Evolutionary conservation across 2,797 vertebrate species (phyloP), one percentile per base, ranked within the genome.

Genomic region (Moxostoma hubbsi): DNA sequence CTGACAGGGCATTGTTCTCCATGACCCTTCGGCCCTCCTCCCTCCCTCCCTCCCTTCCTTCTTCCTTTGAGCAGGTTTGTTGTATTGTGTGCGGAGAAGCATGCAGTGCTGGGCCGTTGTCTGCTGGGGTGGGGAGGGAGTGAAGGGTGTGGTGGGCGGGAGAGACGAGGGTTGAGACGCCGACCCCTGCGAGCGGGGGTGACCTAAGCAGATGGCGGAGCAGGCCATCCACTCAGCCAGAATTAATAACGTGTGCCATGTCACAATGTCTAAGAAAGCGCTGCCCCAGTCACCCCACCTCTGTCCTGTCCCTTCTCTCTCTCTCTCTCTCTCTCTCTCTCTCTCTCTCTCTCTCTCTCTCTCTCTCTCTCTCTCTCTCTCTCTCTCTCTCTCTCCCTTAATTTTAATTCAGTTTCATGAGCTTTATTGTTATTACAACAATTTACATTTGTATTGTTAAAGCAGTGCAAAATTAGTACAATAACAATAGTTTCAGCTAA

Each of bases 171-270:
- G 61, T 24, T 80, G 49, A 75, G 92, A 95, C 89, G 94, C 95
- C 89, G 92, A 95, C 95, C 93, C 90, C 91, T 90, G 93, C 91
- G 91, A 93, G 94, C 87, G 93, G 89, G 92, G 92, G 94, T 95
- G 95, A 96, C 94, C 93, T 93, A 90, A 94, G 94, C 95, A 95
- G 95, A 96, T 95, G 94, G 94, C 93, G 91, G 91, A 92, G 93
- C 94, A 95, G 94, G 92, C 90, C 90, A 91, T 94, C 94, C 93
- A 90, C 90, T 94, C 93, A 95, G 93, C 94, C 94, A 93, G 93
- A 96, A 96, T 94, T 95, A 96, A 96, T 93, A 94, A 91, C 93
- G 93, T 95, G 94, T 95, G 94, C 94, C 94, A 93, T 92, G 94
- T 95, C 94, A 93, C 93, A 95, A 95, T 95, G 94, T 96, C 93